phyloP scores from a whole-genome alignment of 2,888 invertebrate genomes.

The Lydus trimaculatus region DNA sequence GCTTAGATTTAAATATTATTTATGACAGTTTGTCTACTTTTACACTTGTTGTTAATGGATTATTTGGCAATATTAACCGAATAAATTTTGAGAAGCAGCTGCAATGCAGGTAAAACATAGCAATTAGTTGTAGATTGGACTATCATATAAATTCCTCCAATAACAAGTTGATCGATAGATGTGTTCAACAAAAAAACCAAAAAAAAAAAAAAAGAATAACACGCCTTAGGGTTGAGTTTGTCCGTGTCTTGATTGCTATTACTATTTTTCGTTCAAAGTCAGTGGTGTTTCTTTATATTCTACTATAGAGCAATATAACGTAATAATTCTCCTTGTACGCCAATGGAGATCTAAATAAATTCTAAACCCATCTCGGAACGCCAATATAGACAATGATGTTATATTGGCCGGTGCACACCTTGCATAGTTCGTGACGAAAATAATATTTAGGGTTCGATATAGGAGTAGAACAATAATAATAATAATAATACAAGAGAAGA shows the following conservation, averaged over 20 bases:
- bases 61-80: not conserved
- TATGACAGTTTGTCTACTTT: conserved; percentile 16
- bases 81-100: not conserved
- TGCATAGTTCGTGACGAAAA: conserved; percentile 55
- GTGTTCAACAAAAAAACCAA: too few species aligned
- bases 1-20: conserved; percentile 15
- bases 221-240: conserved; percentile 16
- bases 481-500: conserved; percentile 27
- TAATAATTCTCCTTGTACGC: conserved; percentile 25
- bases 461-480: conserved; percentile 19
- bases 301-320: conserved; percentile 7
- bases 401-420: conserved; percentile 55
- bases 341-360: conserved; percentile 47
- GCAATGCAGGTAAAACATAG: not conserved
- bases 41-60: not conserved
- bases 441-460: conserved; percentile 48
- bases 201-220: conserved; percentile 21
- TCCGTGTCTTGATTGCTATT: conserved; percentile 33
- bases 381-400: conserved; percentile 55
- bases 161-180: conserved; percentile 3
- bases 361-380: conserved; percentile 49
- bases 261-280: conserved; percentile 17
- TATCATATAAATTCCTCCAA: not conserved
- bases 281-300: conserved; percentile 11
- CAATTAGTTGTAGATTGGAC: not conserved